Evolutionary conservation across 2,113 vertebrate genomes (phyloP).

Genomic region (Cebus imitator): DNA sequence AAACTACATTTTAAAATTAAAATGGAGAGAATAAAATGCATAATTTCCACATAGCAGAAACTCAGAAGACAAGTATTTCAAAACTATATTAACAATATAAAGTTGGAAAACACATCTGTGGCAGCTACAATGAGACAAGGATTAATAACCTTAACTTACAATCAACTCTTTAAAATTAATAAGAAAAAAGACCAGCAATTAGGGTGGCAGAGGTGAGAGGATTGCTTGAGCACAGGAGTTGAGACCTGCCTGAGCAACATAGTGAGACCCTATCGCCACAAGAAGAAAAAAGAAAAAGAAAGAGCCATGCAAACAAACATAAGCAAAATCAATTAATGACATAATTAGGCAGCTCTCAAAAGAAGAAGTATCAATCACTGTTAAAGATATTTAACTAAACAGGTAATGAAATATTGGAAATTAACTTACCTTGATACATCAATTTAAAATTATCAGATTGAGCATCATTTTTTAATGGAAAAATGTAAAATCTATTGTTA

Average conservation of each 20-base stretch:
- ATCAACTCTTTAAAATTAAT: not conserved
- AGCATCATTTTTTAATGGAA: not conserved
- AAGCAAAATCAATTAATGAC: not conserved
- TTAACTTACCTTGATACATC: not conserved
- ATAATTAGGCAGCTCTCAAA: not conserved
- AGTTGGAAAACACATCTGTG: not conserved
- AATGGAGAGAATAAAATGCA: not conserved
- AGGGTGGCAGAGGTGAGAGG: too few species aligned
- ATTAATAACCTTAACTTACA: not conserved
- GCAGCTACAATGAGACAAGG: not conserved
- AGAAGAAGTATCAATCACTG: not conserved
- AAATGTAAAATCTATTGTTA: not conserved
- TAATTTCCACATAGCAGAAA: not conserved
- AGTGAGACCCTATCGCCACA: too few species aligned
- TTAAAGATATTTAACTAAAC: not conserved
- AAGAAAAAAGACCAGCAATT: not conserved
- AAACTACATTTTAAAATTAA: not conserved
- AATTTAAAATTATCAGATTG: not conserved
- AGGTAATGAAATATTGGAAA: not conserved
- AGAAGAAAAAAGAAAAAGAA: not conserved
- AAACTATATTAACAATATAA: not conserved
- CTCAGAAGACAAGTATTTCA: not conserved
- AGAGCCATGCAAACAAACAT: not conserved
- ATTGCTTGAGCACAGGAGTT: too few species aligned
- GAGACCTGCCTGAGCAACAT: too few species aligned